Conservation (phyloP, 1,140 invertebrate genomes). For the Zelostemma sp. region DNA sequence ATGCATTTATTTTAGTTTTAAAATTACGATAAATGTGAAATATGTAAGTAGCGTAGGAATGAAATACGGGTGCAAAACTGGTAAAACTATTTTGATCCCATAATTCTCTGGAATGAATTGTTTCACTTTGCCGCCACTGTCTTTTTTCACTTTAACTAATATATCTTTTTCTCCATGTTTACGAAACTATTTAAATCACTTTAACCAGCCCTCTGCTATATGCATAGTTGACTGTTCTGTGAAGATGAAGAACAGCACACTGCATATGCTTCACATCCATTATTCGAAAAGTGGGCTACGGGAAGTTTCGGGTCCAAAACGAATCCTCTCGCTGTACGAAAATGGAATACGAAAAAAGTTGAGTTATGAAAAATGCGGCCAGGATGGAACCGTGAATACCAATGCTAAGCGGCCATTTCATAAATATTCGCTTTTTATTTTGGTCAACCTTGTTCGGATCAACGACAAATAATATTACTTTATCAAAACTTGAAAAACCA, state of each 20-base stretch:
- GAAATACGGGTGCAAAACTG: constrained; percentile 23
- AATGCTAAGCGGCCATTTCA: constrained; percentile 40
- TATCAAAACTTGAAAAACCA: too few relatives aligned
- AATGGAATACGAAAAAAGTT: constrained; percentile 39
- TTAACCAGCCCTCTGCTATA: constrained; percentile 15
- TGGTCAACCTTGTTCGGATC: too few relatives aligned
- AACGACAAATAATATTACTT: too few relatives aligned
- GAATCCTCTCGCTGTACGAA: too few relatives aligned
- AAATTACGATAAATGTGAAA: constrained; percentile 18
- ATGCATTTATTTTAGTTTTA: constrained; percentile 9
- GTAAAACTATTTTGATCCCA: constrained; percentile 36
- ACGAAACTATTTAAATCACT: constrained; percentile 40
- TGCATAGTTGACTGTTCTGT: constrained; percentile 10
- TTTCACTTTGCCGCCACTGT: constrained; percentile 17
- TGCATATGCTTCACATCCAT: constrained; percentile 40
- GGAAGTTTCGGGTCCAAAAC: constrained; percentile 22
- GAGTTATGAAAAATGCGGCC: constrained; percentile 40
- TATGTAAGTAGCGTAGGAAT: constrained; percentile 13
- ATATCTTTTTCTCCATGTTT: constrained; percentile 27
- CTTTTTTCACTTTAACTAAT: constrained; percentile 14
- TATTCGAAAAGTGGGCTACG: constrained; percentile 26
- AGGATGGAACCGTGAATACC: constrained; percentile 31
- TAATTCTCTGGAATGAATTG: constrained; percentile 37
- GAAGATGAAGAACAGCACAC: constrained; percentile 28
- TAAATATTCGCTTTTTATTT: constrained; percentile 32